A percentile compares a stretch with the other conserved stretches of the same genome.
phyloP scores from a whole-genome alignment of 1,140 invertebrate species.

The Zaprionus ghesquierei region DNA sequence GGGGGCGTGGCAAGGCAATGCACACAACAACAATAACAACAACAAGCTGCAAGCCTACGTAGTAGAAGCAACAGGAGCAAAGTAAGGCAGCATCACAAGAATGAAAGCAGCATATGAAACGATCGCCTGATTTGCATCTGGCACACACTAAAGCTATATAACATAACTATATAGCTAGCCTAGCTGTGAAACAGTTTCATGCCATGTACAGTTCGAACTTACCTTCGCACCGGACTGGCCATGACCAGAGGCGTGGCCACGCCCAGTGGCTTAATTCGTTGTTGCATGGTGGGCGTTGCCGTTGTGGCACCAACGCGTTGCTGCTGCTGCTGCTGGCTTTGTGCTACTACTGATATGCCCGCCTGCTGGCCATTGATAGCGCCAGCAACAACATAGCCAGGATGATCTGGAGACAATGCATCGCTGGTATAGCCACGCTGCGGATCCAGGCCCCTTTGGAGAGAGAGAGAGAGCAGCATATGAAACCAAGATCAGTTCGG shows the following conservation, averaged over 20 bases:
- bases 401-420: slow-evolving; percentile 85
- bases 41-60: not conserved
- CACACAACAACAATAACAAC: slow-evolving; percentile 3
- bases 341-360: slow-evolving; percentile 60
- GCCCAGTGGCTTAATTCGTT: slow-evolving; percentile 93
- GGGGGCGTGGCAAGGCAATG: not conserved
- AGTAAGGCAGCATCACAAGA: not conserved
- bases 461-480: too few species aligned
- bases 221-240: slow-evolving; percentile 92
- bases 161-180: too few species aligned
- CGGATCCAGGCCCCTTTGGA: slow-evolving; percentile 84
- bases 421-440: slow-evolving; percentile 89
- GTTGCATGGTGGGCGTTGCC: slow-evolving; percentile 91
- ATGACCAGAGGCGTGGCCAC: slow-evolving; percentile 93
- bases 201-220: too few species aligned
- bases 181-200: too few species aligned
- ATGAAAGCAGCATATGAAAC: not conserved
- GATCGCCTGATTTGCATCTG: not conserved
- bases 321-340: slow-evolving; percentile 48
- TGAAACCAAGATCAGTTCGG: too few species aligned
- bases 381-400: slow-evolving; percentile 55
- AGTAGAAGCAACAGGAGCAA: not conserved
- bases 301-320: slow-evolving; percentile 67
- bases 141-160: too few species aligned
- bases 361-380: slow-evolving; percentile 49